A percentile compares a stretch with the other conserved stretches of the same genome.
phyloP scores from a whole-genome alignment of 2,797 vertebrate species.

The Oophaga sylvatica region DNA sequence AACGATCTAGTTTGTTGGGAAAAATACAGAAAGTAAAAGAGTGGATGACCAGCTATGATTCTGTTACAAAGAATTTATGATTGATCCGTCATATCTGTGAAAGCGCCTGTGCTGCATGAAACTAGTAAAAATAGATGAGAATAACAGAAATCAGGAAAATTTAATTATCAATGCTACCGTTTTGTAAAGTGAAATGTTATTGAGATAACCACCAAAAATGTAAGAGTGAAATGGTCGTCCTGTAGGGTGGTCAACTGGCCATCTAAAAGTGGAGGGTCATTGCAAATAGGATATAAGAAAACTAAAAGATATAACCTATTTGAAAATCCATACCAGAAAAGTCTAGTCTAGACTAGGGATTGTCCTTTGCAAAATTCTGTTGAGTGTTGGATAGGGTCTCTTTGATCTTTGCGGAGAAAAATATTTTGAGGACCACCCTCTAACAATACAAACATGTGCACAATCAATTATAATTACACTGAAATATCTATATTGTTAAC shows the following conservation, averaged over 20 bases:
- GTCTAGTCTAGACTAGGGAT: background rate
- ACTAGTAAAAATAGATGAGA: background rate
- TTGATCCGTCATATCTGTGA: background rate
- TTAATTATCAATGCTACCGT: background rate
- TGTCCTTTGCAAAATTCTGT: no score
- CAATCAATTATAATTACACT: background rate
- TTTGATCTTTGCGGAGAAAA: background rate
- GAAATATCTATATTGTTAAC: background rate
- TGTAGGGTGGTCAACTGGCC: background rate
- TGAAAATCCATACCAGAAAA: background rate
- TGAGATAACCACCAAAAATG: background rate
- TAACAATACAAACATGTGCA: background rate
- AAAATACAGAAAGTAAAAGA: background rate
- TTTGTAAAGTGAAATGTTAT: background rate
- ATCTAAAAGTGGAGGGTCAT: background rate
- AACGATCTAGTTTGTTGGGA: background rate
- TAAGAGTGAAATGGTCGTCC: no score
- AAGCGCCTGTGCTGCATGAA: background rate
- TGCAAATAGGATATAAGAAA: background rate
- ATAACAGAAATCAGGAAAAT: background rate
- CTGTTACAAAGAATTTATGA: background rate
- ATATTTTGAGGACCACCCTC: background rate
- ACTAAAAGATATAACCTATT: background rate
- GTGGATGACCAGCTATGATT: background rate
- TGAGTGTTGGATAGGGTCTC: no score